phyloP scores from a whole-genome alignment of 1,140 invertebrate species.

The Chironomus tepperi region DNA sequence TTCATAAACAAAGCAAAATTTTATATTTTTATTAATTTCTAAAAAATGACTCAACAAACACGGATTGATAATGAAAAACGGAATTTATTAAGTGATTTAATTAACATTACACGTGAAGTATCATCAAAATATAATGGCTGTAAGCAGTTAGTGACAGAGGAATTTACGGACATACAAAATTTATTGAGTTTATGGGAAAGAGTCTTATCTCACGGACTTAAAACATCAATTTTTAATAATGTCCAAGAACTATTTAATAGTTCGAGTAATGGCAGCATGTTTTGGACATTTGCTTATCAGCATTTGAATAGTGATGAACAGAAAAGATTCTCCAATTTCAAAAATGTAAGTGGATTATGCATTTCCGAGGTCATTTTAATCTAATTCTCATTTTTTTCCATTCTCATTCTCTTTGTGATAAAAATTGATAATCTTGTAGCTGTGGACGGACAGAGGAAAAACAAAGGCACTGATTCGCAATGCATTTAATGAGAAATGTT shows the following conservation, averaged over 20 bases:
- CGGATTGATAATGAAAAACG: neutral
- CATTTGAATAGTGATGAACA: neutral
- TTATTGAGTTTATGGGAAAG: neutral
- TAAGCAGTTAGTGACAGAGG: slow-evolving; percentile 1
- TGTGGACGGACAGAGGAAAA: slow-evolving; percentile 6
- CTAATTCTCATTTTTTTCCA: neutral
- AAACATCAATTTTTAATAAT: neutral
- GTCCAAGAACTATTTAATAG: slow-evolving; percentile 11
- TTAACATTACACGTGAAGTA: neutral
- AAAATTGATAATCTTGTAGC: neutral
- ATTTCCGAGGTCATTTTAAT: neutral
- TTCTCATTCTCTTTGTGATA: neutral
- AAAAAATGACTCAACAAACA: neutral
- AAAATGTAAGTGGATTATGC: neutral
- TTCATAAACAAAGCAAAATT: slow-evolving; percentile 1
- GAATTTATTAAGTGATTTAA: neutral
- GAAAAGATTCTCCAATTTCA: slow-evolving; percentile 12
- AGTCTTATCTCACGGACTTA: neutral
- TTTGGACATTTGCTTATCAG: neutral
- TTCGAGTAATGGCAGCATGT: neutral
- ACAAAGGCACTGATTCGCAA: slow-evolving; percentile 4
- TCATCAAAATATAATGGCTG: neutral
- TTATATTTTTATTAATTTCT: neutral
- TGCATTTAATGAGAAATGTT: neutral
- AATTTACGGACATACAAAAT: neutral